Conservation (phyloP, 1,140 invertebrate genomes). For the Mercenaria mercenaria region DNA sequence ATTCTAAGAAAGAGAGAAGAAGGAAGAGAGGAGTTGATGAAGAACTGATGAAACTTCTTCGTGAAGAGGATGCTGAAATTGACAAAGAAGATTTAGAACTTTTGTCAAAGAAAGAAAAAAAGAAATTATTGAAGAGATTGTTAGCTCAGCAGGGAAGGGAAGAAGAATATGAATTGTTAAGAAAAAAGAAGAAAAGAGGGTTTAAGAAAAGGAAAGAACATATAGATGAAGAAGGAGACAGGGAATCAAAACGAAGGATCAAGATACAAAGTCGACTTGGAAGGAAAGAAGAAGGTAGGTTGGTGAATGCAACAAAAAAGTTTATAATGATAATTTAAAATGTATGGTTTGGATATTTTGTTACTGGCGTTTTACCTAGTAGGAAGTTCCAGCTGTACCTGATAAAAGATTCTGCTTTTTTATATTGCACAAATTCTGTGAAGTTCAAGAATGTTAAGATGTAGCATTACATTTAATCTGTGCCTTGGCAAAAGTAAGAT, state of each 20-base stretch:
- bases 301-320: too few species aligned
- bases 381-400: too few species aligned
- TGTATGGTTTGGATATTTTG: too few species aligned
- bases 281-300: constrained; percentile 19
- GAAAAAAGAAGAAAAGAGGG: constrained; percentile 51
- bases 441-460: too few species aligned
- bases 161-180: constrained; percentile 40
- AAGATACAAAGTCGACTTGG: neutral
- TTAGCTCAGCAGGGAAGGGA: constrained; percentile 47
- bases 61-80: constrained; percentile 54
- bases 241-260: constrained; percentile 13
- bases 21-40: constrained; percentile 50
- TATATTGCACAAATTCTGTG: too few species aligned
- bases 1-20: constrained; percentile 34
- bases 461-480: too few species aligned
- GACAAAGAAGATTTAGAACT: constrained; percentile 39
- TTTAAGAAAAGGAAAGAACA: constrained; percentile 39
- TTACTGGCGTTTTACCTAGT: too few species aligned
- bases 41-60: constrained; percentile 46
- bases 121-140: constrained; percentile 57
- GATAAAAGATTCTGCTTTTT: too few species aligned
- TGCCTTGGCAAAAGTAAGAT: too few species aligned
- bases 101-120: constrained; percentile 58
- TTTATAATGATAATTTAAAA: neutral
- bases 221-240: constrained; percentile 6